These are phyloP conservation scores for Carcharodon carcharias DNA, from an alignment of 2,797 vertebrate species.

Conservation along the genomic window DNA sequence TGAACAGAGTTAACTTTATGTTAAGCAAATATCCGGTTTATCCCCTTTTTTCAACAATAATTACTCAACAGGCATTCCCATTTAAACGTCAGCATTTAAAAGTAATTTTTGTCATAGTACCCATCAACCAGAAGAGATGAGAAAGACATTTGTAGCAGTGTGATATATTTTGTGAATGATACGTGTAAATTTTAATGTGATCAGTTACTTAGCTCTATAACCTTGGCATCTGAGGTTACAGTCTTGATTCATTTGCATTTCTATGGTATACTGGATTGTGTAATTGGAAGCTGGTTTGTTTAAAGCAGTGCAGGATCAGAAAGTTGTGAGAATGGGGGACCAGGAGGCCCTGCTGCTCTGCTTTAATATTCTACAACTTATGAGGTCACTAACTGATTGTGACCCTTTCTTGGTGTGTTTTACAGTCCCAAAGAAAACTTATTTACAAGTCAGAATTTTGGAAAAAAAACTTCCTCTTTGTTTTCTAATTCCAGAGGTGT, in stretches of 20 bases:
- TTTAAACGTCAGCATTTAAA: neutral
- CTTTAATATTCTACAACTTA: neutral
- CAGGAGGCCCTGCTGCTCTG: neutral
- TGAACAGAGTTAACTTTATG: neutral
- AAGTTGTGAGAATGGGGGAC: neutral
- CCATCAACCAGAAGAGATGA: neutral
- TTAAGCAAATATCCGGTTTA: neutral
- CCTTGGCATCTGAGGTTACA: neutral
- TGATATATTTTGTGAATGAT: neutral
- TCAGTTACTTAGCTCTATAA: neutral
- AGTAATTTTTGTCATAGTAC: neutral
- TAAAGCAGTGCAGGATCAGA: neutral
- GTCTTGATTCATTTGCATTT: constrained; percentile 4
- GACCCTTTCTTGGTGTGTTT: neutral
- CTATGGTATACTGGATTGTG: neutral
- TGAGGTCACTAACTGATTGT: neutral
- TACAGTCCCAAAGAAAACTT: neutral
- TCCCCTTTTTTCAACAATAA: neutral
- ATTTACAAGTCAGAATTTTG: neutral
- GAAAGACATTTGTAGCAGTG: neutral
- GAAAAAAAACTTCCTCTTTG: neutral
- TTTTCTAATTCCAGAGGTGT: neutral
- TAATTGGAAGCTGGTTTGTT: neutral
- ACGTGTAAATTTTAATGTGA: neutral
- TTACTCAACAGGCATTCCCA: neutral